Evolutionary conservation across 2,113 vertebrate species (phyloP).

Genomic region (Mirza zaza): DNA sequence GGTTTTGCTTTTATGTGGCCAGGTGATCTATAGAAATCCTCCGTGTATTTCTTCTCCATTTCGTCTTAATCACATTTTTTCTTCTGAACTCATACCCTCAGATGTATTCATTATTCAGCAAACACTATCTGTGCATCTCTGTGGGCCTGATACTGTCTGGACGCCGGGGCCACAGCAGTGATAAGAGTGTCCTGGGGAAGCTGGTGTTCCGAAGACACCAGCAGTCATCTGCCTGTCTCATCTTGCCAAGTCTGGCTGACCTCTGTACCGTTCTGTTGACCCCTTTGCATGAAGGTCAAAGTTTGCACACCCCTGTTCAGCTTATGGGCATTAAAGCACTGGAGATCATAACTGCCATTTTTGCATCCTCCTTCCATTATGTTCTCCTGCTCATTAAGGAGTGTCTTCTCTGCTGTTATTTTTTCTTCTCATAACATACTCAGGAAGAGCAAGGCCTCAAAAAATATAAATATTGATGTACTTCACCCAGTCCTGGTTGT

Average conservation of each 20-base stretch:
- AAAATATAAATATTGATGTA: neutral
- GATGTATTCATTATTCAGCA: neutral
- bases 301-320: neutral
- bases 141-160: accelerated
- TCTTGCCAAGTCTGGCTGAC: neutral
- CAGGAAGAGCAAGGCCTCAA: neutral
- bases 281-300: neutral
- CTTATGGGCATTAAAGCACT: neutral
- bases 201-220: neutral
- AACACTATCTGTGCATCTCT: neutral
- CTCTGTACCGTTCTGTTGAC: neutral
- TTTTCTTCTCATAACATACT: neutral
- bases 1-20: neutral
- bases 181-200: neutral
- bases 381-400: neutral
- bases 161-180: neutral
- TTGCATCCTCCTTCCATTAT: neutral
- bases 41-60: neutral
- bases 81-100: neutral
- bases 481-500: neutral
- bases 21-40: neutral
- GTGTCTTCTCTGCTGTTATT: neutral
- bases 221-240: neutral
- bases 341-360: neutral
- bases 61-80: neutral